Evolutionary conservation across 2,888 invertebrate species (phyloP).

Genomic region (Cheilosia impressa): DNA sequence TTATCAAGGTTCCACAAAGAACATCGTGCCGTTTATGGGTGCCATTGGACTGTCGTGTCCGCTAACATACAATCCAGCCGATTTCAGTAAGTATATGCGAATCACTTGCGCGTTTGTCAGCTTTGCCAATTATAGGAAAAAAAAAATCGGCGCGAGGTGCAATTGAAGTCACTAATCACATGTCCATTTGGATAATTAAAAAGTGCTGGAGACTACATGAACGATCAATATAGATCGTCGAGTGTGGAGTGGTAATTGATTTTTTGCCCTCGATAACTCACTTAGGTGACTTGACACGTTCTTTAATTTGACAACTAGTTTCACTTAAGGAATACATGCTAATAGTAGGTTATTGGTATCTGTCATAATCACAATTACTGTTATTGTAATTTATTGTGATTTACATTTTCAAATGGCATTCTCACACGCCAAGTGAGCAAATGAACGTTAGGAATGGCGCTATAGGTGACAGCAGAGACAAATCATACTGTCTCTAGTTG

Average conservation of each 20-base stretch:
- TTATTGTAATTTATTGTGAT: no score
- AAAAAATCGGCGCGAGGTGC: background rate
- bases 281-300: background rate
- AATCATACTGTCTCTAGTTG: no score
- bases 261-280: background rate
- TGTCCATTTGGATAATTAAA: background rate
- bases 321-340: no score
- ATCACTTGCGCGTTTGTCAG: no score
- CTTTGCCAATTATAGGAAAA: no score
- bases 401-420: no score
- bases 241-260: background rate
- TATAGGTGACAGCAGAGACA: no score
- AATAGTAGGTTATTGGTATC: no score
- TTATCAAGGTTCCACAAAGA: constrained; percentile 91
- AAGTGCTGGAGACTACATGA: background rate
- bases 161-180: constrained; percentile 1
- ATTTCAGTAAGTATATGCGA: constrained; percentile 90
- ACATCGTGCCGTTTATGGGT: constrained; percentile 92
- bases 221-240: background rate
- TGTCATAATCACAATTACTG: no score
- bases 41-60: constrained; percentile 93
- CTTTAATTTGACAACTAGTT: no score
- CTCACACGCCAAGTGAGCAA: no score
- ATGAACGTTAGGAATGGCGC: no score
- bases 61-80: constrained; percentile 96